Percentiles rank a stretch among this genome's conserved stretches.
These are phyloP conservation scores for Merodon equestris DNA, from an alignment of 2,888 invertebrate genomes.

Conservation along the genomic window DNA sequence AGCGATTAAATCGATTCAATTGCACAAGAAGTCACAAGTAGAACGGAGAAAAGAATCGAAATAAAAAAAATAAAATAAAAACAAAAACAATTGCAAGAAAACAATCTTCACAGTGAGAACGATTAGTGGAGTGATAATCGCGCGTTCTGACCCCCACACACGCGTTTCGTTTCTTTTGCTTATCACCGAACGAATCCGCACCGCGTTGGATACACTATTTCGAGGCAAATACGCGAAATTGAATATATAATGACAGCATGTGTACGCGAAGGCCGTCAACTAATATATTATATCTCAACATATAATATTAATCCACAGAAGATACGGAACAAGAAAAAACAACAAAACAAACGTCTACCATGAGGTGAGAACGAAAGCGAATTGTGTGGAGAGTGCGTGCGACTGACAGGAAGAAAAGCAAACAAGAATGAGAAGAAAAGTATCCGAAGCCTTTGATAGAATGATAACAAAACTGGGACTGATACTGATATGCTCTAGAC, in stretches of 20 bases:
- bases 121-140: not conserved
- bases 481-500: no score
- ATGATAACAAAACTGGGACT: not conserved
- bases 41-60: not conserved
- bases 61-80: slow-evolving; percentile 1
- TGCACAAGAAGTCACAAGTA: slow-evolving; percentile 15
- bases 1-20: slow-evolving; percentile 58
- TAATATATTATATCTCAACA: not conserved
- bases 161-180: not conserved
- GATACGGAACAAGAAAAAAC: slow-evolving; percentile 41
- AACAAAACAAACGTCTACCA: slow-evolving; percentile 1
- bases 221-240: slow-evolving; percentile 44
- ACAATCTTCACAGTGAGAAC: slow-evolving; percentile 31
- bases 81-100: slow-evolving; percentile 26
- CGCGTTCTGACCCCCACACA: slow-evolving; percentile 25
- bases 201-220: slow-evolving; percentile 52
- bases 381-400: slow-evolving; percentile 49
- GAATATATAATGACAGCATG: slow-evolving; percentile 52
- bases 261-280: slow-evolving; percentile 41
- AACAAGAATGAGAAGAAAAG: not conserved
- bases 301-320: slow-evolving; percentile 59
- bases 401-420: slow-evolving; percentile 1
- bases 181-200: slow-evolving; percentile 29
- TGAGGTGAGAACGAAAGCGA: slow-evolving; percentile 29
- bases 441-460: not conserved